These are phyloP conservation scores for Heliconius hortense DNA, from an alignment of 2,888 invertebrate genomes.

Conservation along the genomic window DNA sequence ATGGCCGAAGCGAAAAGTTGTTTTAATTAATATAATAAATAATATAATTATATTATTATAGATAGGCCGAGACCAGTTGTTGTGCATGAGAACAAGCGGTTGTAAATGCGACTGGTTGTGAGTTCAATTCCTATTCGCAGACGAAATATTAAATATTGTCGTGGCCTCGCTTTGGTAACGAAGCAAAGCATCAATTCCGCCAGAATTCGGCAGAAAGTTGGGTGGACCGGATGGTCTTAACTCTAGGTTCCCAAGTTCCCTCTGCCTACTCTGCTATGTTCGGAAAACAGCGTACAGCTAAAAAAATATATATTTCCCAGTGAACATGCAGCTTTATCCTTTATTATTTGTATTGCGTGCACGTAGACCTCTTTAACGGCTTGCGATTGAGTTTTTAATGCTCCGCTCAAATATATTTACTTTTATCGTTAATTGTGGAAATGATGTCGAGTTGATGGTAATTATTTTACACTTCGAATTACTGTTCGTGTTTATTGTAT, in stretches of 20 bases:
- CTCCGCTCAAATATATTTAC: conserved; percentile 47
- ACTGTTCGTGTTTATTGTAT: conserved; percentile 11
- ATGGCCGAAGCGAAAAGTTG: background rate
- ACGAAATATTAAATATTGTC: background rate
- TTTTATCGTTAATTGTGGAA: conserved; percentile 41
- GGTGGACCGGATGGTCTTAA: background rate
- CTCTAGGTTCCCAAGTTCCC: background rate
- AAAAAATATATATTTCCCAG: background rate
- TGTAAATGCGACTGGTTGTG: background rate
- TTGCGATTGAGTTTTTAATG: conserved; percentile 63
- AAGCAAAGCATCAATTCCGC: background rate
- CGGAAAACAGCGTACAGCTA: background rate
- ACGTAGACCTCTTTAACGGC: conserved; percentile 54
- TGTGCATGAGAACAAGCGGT: background rate
- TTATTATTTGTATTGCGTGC: conserved; percentile 39
- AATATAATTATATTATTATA: background rate
- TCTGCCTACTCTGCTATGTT: background rate
- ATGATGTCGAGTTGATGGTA: conserved; percentile 27
- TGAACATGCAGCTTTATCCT: conserved; percentile 21
- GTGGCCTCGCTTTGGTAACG: background rate
- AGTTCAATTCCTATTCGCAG: background rate
- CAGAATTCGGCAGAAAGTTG: background rate
- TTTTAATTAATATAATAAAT: background rate
- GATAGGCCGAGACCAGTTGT: background rate
- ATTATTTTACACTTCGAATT: conserved; percentile 31